phyloP scores from a whole-genome alignment of 2,888 invertebrate genomes.

The Chymomyza amoena region DNA sequence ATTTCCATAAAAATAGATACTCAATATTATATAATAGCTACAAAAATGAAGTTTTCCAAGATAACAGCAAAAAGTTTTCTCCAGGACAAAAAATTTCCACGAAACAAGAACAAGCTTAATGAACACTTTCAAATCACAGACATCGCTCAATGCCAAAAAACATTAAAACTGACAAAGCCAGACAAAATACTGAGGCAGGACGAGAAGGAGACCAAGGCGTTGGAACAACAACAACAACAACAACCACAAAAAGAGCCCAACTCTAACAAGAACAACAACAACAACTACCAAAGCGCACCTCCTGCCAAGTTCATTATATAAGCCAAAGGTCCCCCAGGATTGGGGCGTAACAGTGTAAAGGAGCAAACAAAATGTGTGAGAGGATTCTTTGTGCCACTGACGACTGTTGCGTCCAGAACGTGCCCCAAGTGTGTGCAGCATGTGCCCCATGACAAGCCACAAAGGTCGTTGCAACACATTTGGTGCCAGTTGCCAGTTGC shows the following conservation, averaged over 20 bases:
- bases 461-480: constrained; percentile 69
- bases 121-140: constrained; percentile 70
- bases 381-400: constrained; percentile 17
- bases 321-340: constrained; percentile 36
- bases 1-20: background rate
- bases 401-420: constrained; percentile 56
- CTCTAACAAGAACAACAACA: background rate
- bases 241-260: constrained; percentile 43
- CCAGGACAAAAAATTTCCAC: background rate
- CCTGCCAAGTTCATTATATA: constrained; percentile 56
- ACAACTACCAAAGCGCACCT: no score
- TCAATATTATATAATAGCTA: no score
- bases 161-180: constrained; percentile 67
- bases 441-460: constrained; percentile 46
- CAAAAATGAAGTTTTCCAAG: background rate
- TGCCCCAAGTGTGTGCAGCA: constrained; percentile 14
- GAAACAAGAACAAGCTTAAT: constrained; percentile 63
- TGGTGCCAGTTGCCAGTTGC: constrained; percentile 15
- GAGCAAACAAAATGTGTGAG: background rate
- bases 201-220: background rate
- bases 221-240: constrained; percentile 7
- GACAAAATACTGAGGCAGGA: constrained; percentile 22
- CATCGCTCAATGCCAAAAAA: constrained; percentile 69
- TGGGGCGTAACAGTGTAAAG: background rate
- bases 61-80: background rate